These are phyloP conservation scores for Ahaetulla prasina DNA, from an alignment of 2,113 vertebrate genomes.

Conservation along the genomic window DNA sequence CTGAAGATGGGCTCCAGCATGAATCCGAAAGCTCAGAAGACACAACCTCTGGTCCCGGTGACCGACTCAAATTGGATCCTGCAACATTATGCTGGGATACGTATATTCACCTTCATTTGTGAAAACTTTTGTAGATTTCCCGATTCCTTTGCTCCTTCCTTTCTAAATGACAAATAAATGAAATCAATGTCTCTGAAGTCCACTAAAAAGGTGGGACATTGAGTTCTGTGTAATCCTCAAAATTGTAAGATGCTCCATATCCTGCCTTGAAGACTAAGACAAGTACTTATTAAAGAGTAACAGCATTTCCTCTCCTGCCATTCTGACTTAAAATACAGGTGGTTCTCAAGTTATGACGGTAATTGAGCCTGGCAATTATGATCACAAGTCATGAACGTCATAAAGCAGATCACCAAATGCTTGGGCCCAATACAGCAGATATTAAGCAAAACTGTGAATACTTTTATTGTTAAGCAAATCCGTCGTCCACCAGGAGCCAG, in stretches of 20 bases:
- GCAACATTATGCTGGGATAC: neutral
- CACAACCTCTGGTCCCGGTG: neutral
- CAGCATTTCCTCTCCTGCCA: neutral
- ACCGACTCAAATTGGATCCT: neutral
- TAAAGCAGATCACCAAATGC: neutral
- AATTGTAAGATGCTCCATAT: neutral
- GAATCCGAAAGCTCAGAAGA: neutral
- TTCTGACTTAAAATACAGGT: neutral
- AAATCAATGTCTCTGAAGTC: neutral
- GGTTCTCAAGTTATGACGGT: neutral
- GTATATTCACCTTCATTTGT: neutral
- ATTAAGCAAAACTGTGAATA: neutral
- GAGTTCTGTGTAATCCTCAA: neutral
- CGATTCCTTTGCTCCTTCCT: neutral
- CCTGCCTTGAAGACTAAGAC: neutral
- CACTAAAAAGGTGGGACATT: neutral
- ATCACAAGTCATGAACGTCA: neutral
- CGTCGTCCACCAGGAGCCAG: neutral
- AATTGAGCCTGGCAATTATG: neutral
- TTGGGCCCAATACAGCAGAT: neutral
- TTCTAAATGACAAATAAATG: neutral
- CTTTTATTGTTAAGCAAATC: neutral
- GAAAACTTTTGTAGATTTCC: neutral
- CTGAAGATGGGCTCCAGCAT: neutral
- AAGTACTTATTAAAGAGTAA: neutral